Base-by-base conservation (phyloP, 2,888 invertebrate genomes). In the Eupithecia inturbata region DNA sequence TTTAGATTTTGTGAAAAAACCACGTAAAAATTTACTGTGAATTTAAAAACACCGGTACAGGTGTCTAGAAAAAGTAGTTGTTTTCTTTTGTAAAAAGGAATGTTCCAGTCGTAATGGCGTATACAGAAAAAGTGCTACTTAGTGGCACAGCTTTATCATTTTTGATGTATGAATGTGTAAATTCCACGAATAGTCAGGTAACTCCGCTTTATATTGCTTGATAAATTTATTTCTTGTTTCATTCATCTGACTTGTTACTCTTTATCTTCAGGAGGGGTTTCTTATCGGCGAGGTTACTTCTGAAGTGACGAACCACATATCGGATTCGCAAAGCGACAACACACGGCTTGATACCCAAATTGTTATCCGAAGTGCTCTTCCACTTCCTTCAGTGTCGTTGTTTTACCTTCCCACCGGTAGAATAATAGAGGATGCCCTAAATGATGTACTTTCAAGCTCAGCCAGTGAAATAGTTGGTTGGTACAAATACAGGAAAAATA, bases 81-180 rank as follows among this genome's bases (percentile, higher is more conserved):
- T 12, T 57, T 57, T 14, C 12, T 12, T 57, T 26, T 26, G 22
- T 57, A 26, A 26, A 57, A 26, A 57, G 26, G 57, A 57, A 57
- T 57, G 57, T 14, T 57, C 26, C 57, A 57, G 67, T 69, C 62
- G 68, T 72, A 73, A 80, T 80, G 80, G 80, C 81, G 69, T 92
- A 93, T 78, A 94, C 94, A 67, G 94, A 94, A 86, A 94, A 94
- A 82, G 94, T 94, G 81, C 95, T 95, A 78, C 85, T 95, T 63
- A 94, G 93, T 88, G 96, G 96, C 68, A 95, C 96, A 70, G 96
- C 96, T 68, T 93, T 96, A 83, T 96, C 96, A 5, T 95, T 96
- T 87, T 89, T 97, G 77, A 91, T 96, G 77, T 96, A 96, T 82
- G 96, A 97, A 90, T 96, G 96, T 89, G 92, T 95, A 71, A 95